These are phyloP conservation scores for Natrix natrix DNA, from an alignment of 2,797 vertebrate species.

Conservation along the genomic window DNA sequence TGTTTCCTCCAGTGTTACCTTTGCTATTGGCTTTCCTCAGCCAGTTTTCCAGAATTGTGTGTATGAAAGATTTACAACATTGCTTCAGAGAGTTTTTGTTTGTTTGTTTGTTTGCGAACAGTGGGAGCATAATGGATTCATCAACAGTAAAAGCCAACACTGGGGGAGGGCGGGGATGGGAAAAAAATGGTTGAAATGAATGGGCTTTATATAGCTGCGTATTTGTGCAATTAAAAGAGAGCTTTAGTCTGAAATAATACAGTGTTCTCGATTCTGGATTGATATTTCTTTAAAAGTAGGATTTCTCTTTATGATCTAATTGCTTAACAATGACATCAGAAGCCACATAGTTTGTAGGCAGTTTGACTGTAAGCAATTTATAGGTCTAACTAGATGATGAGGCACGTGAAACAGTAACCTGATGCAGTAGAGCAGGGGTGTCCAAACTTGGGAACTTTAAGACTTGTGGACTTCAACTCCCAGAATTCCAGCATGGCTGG, in stretches of 20 bases:
- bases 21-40: background rate
- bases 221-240: background rate
- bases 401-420: background rate
- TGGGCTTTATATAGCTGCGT: background rate
- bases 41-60: background rate
- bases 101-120: background rate
- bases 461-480: too few species aligned
- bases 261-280: background rate
- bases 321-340: constrained; percentile 2
- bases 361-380: background rate
- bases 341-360: background rate
- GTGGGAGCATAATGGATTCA: background rate
- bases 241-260: background rate
- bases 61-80: background rate
- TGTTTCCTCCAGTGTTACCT: background rate
- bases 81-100: background rate
- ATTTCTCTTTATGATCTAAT: background rate
- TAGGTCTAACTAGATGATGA: background rate
- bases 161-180: background rate
- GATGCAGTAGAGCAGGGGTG: background rate
- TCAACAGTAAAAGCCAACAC: background rate
- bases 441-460: too few species aligned
- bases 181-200: background rate
- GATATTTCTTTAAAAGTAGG: background rate
- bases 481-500: too few species aligned